Evolutionary conservation across 2,888 invertebrate species (phyloP), one percentile per base, ranked within the genome.

Genomic region (Ophion costatus): DNA sequence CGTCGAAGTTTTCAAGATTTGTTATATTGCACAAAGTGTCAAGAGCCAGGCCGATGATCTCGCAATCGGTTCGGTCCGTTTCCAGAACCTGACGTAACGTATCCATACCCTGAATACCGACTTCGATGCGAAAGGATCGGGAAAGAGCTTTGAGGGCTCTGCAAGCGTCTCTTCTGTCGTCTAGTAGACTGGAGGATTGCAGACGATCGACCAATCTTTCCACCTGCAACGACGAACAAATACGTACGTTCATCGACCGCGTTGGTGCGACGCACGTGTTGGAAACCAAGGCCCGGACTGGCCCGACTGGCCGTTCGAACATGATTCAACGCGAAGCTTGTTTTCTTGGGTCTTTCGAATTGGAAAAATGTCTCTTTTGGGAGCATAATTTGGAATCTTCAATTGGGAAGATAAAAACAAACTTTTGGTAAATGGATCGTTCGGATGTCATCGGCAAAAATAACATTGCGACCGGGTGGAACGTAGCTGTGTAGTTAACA

Each of bases 131-230:
- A 93, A 98, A 98, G 91, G 98, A 98, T 92, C 97, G 96, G 0
- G 98, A 98, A 88, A 98, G 94, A 0, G 98, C 98, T 93, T 98
- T 98, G 14, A 99, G 96, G 0, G 98, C 99, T 86, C 99, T 95
- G 90, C 99, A 98, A 0, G 99, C 99, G 96, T 99, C 99, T 89
- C 99, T 95, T 61, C 99, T 95, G 93, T 99, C 99, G 93, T 99
- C 99, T 56, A 99, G 94, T 64, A 99, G 94, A 0, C 98, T 98
- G 0, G 99, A 99, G 71, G 98, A 98, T 91, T 97, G 97, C 1
- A 99, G 97, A 86, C 99, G 95, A 91, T 99, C 98, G 22, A 99
- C 98, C 42, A 99, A 95, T 86, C 97, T 96, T 94, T 99, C 99
- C 87, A 99, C 97, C 97, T 97, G 89, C 7, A 73, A 78, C 66